Conservation (phyloP, 2,797 vertebrate species). For the Vireo griseus region DNA sequence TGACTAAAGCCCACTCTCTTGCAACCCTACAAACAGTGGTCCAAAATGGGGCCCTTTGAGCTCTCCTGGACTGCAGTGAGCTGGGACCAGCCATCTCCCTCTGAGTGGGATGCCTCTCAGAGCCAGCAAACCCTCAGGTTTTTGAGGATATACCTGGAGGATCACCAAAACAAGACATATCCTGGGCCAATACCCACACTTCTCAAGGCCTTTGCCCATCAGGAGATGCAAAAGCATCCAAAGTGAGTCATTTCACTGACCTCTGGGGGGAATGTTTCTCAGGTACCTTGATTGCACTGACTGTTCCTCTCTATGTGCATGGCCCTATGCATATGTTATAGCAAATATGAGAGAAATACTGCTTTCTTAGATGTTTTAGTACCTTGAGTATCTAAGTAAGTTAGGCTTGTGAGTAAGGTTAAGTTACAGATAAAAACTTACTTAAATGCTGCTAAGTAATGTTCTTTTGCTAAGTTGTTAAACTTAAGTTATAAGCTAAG, state of each 20-base stretch:
- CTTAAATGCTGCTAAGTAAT: not conserved
- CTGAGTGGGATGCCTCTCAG: not conserved
- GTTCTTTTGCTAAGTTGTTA: not conserved
- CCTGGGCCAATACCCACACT: not conserved
- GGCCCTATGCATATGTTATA: rapidly evolving
- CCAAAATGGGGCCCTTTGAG: not conserved
- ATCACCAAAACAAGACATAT: not conserved
- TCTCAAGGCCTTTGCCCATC: no score
- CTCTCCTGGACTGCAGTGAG: not conserved
- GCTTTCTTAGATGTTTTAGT: not conserved
- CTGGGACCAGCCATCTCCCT: not conserved
- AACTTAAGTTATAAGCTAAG: not conserved
- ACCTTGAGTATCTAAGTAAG: not conserved
- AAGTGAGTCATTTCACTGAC: not conserved
- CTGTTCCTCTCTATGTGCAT: not conserved
- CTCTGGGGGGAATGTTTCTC: not conserved
- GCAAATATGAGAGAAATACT: not conserved
- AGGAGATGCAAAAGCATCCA: not conserved
- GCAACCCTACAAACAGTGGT: not conserved
- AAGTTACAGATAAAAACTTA: not conserved
- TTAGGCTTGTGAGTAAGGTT: not conserved
- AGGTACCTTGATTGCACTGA: not conserved
- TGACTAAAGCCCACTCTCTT: not conserved
- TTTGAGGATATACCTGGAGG: not conserved
- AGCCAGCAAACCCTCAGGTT: not conserved